Base-by-base conservation (phyloP, 2,888 invertebrate species). In the Heliconius ismenius region DNA sequence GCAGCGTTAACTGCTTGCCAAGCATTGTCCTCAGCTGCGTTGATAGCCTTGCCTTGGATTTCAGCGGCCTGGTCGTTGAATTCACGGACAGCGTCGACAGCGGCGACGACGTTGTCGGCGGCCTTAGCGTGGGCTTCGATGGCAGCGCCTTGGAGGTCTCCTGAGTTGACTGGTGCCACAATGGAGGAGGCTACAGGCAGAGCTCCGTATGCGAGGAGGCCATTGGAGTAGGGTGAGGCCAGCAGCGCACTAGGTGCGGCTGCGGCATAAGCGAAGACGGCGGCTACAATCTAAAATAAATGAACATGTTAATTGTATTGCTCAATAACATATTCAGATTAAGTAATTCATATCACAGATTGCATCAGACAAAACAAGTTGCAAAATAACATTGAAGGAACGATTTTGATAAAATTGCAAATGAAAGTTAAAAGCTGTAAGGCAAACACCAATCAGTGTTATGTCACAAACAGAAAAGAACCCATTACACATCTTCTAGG, bases 191-290 rank as follows among this genome's bases (percentile, higher is more conserved):
- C 70, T n/a, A 70, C 18, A 24, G 70, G 70, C 58, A 58, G 58
- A 36, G 70, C 70, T 54, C 70, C 70, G 24, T 70, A 70, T 58
- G 70, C 70, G 24, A 70, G 70, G 36, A 70, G 54, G 36, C 58
- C 70, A 24, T 70, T 70, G 54, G 70, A 70, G 67, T 43, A 67
- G 9, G 67, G 15, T 67, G 67, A n/a, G 7, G 67, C 67, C 70
- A 70, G 15, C 70, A 70, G 54, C 32, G 70, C 70, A 58, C 70
- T 70, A 24, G 70, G 70, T 70, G 70, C 70, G 58, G 70, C 70
- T 54, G 58, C n/a, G 58, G 70, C 70, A n/a, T 32, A 70, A 54
- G 70, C 70, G 70, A 70, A 70, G 70, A 70, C 32, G 70, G 70
- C 70, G 70, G 70, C 32, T 70, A 70, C 58, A 70, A 70, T 70